A percentile compares a stretch with the other conserved stretches of the same genome.
Conservation (phyloP, 2,888 invertebrate genomes). For the Acronicta aceris region DNA sequence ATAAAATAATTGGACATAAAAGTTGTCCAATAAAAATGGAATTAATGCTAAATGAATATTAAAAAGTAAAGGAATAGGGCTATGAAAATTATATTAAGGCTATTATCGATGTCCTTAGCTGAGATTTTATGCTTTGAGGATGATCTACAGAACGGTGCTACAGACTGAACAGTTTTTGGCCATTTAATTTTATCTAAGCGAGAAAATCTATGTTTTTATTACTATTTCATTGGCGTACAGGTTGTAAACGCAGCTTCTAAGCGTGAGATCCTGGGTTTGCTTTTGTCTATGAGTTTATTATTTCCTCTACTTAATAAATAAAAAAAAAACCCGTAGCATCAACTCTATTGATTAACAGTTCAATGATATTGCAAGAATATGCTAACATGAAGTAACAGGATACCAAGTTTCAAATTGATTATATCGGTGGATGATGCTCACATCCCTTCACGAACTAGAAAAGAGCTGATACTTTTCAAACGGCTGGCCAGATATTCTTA, state of each 20-base stretch:
- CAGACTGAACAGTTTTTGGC: slow-evolving; percentile 15
- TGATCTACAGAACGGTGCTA: slow-evolving; percentile 36
- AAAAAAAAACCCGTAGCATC: no score
- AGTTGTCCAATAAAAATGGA: slow-evolving; percentile 53
- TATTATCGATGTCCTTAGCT: slow-evolving; percentile 54
- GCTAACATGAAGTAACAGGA: no score
- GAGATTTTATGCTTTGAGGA: slow-evolving; percentile 47
- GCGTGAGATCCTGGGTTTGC: background rate
- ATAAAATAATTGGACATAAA: slow-evolving; percentile 58
- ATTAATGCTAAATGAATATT: slow-evolving; percentile 58
- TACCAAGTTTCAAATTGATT: no score
- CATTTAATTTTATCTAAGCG: slow-evolving; percentile 20
- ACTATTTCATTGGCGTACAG: background rate
- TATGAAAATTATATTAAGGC: slow-evolving; percentile 59
- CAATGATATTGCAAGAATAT: no score
- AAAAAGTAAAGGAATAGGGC: slow-evolving; percentile 51
- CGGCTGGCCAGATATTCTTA: no score
- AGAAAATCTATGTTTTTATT: no score
- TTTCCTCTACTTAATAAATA: no score
- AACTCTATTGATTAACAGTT: no score
- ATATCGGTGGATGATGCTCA: no score
- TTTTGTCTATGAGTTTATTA: no score
- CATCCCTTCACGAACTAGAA: no score
- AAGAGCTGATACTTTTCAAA: no score
- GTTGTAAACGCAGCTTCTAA: background rate